Evolutionary conservation across 2,113 vertebrate species (phyloP).

Genomic region (Prinia subflava): DNA sequence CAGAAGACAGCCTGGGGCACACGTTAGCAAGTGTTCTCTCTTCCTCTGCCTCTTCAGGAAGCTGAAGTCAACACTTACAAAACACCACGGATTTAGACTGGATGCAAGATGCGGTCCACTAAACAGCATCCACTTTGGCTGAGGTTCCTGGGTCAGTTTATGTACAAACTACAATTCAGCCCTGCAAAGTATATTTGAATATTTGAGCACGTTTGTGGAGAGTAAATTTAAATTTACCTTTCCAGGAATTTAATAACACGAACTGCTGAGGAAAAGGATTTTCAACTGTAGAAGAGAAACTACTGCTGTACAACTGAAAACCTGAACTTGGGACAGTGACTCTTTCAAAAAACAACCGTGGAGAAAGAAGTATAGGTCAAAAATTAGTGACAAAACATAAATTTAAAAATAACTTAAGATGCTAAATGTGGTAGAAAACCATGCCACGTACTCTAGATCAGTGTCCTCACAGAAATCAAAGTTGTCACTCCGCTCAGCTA

Average conservation of each 20-base stretch:
- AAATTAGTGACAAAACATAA: background rate
- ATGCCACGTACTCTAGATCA: background rate
- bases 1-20: background rate
- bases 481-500: background rate
- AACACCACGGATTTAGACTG: background rate
- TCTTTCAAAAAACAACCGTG: background rate
- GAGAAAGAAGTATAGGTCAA: background rate
- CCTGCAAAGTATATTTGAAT: background rate
- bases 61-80: background rate
- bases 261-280: background rate
- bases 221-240: background rate
- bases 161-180: background rate
- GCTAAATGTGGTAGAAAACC: background rate
- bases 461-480: accelerated
- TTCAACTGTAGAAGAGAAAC: background rate
- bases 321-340: background rate
- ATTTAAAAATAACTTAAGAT: background rate
- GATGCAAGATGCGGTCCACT: background rate
- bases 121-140: background rate
- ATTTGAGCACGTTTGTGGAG: background rate
- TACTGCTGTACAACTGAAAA: background rate
- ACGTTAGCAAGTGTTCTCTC: background rate
- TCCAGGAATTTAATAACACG: background rate
- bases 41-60: background rate
- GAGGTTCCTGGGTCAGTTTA: background rate